These are phyloP conservation scores for Pseudolaguvia tuberculata DNA, from an alignment of 2,113 vertebrate species.

Conservation along the genomic window DNA sequence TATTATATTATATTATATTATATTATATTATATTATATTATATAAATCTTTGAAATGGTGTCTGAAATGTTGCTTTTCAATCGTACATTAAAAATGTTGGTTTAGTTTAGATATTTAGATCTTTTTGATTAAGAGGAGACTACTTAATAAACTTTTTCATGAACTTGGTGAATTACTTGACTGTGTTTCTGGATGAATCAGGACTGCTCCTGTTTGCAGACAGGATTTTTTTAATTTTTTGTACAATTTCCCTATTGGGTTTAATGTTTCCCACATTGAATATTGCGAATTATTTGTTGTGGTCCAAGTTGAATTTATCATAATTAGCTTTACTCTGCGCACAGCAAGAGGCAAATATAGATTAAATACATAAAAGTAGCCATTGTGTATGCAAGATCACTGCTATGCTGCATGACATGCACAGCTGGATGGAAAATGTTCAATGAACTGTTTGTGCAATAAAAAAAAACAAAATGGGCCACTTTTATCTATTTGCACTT, in stretches of 20 bases:
- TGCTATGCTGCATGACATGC: not conserved
- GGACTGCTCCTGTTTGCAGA: not conserved
- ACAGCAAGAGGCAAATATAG: not conserved
- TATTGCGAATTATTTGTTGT: not conserved
- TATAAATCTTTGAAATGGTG: too few species aligned
- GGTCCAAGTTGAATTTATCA: not conserved
- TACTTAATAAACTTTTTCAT: not conserved
- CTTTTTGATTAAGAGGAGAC: not conserved
- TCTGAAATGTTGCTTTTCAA: too few species aligned
- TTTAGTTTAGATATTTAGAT: not conserved
- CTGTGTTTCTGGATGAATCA: not conserved
- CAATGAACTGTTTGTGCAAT: not conserved
- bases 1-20: too few species aligned
- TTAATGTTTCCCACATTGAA: not conserved
- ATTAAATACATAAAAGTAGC: not conserved
- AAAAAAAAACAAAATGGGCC: not conserved
- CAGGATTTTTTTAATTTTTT: not conserved
- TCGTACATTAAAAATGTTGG: not conserved
- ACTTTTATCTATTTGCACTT: constrained; percentile 1
- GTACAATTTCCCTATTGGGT: not conserved
- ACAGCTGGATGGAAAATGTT: not conserved
- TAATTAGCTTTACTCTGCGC: not conserved
- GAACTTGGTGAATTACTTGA: not conserved
- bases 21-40: too few species aligned
- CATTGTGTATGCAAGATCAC: constrained; percentile 5